These are phyloP conservation scores for Uromys caudimaculatus DNA, from an alignment of 2,797 vertebrate species.

Conservation along the genomic window DNA sequence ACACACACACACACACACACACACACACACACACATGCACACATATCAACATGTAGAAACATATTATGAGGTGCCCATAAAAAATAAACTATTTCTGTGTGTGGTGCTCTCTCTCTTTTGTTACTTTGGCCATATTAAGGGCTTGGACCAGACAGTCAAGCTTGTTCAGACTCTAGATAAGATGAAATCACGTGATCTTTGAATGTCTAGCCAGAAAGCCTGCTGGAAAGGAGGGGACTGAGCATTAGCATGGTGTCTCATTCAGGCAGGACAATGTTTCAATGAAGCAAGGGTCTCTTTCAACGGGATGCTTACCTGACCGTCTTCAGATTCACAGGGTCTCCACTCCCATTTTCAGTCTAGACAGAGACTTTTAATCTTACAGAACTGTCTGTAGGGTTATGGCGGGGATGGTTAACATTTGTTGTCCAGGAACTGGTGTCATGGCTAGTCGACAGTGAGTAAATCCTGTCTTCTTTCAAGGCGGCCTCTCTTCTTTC, in stretches of 20 bases:
- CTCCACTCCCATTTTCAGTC: not conserved
- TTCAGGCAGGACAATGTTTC: constrained; percentile 32
- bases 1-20: not conserved
- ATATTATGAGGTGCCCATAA: not conserved
- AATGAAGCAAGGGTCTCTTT: not conserved
- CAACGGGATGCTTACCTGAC: not conserved
- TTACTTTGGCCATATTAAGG: constrained; percentile 13
- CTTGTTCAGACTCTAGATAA: constrained; percentile 43
- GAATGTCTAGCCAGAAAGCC: not conserved
- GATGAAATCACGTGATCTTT: constrained; percentile 24
- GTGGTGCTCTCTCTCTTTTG: not conserved
- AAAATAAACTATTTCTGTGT: not conserved
- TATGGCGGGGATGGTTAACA: not conserved
- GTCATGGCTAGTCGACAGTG: not conserved
- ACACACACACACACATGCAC: not conserved
- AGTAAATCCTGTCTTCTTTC: not conserved
- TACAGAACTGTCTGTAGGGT: not conserved
- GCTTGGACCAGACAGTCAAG: constrained; percentile 21
- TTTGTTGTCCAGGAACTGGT: not conserved
- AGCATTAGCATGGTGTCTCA: not conserved
- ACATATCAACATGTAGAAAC: not conserved
- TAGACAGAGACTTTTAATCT: constrained; percentile 50
- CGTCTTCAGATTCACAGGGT: constrained; percentile 6
- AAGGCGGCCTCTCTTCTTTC: not conserved
- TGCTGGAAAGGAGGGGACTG: not conserved